Conservation (phyloP, 1,140 invertebrate genomes). For the Zaprionus capensis region DNA sequence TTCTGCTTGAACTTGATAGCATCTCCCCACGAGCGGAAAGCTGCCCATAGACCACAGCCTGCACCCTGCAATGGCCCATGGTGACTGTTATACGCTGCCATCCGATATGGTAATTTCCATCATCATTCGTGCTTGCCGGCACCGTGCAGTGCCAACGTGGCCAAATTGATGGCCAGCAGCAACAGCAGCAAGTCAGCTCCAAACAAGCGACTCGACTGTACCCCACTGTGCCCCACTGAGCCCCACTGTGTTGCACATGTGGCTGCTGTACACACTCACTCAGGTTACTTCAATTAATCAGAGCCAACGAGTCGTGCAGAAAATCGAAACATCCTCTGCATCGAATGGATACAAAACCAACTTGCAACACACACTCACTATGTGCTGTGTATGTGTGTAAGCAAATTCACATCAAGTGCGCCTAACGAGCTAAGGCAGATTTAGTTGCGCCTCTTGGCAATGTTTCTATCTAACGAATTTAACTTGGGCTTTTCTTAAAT, state of each 20-base stretch:
- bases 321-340: background rate
- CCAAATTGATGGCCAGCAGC: constrained; percentile 38
- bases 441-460: background rate
- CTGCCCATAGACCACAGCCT: background rate
- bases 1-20: constrained; percentile 39
- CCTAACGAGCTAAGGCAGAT: background rate
- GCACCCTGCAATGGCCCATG: background rate
- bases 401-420: background rate
- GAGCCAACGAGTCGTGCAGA: background rate
- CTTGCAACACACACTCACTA: background rate
- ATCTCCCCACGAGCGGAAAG: constrained; percentile 23
- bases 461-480: background rate
- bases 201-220: background rate
- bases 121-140: constrained; percentile 48
- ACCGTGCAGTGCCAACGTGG: constrained; percentile 40
- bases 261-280: background rate
- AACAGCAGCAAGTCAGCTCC: background rate
- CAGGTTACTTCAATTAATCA: constrained; percentile 4
- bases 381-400: background rate
- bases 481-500: background rate
- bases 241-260: background rate
- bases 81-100: constrained; percentile 22
- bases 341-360: background rate
- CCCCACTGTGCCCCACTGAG: background rate
- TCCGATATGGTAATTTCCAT: constrained; percentile 53